Conservation (phyloP, 2,797 vertebrate genomes). For the Pseudomugil tenellus region DNA sequence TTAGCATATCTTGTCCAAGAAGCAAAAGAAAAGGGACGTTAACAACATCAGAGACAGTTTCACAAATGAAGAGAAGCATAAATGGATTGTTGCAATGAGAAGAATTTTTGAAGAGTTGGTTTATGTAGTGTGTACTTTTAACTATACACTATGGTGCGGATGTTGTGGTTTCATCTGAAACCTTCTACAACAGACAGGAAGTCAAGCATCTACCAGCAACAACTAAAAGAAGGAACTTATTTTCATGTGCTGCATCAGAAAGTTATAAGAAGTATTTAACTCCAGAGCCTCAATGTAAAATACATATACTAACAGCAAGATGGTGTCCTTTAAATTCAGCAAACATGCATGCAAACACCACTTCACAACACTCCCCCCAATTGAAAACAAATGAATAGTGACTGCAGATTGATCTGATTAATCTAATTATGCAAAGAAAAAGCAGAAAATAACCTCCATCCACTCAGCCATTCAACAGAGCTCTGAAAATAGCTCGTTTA, state of each 20-base stretch:
- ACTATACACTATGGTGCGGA: not conserved
- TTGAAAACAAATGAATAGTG: slow-evolving; percentile 38
- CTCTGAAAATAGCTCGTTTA: slow-evolving; percentile 34
- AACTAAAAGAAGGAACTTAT: not conserved
- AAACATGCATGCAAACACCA: not conserved
- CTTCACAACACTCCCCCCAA: slow-evolving; percentile 15
- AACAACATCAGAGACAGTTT: not conserved
- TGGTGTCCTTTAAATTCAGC: not conserved
- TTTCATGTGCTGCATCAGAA: not conserved
- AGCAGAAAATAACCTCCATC: slow-evolving; percentile 35
- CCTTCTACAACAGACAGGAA: slow-evolving; percentile 62
- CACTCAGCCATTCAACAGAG: slow-evolving; percentile 46
- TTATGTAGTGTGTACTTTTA: not conserved
- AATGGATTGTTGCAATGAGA: not conserved
- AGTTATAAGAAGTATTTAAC: not conserved
- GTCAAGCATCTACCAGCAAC: slow-evolving; percentile 10
- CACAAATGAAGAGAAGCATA: not conserved
- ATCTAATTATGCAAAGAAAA: slow-evolving; percentile 56
- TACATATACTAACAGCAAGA: not conserved
- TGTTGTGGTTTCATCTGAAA: slow-evolving; percentile 48
- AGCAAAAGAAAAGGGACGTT: no score
- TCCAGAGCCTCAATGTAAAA: not conserved
- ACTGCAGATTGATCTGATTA: slow-evolving; percentile 58
- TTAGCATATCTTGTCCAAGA: no score
- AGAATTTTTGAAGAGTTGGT: not conserved